Evolutionary conservation across 2,797 vertebrate genomes (phyloP).

Genomic region (Oreonectes daqikongensis): DNA sequence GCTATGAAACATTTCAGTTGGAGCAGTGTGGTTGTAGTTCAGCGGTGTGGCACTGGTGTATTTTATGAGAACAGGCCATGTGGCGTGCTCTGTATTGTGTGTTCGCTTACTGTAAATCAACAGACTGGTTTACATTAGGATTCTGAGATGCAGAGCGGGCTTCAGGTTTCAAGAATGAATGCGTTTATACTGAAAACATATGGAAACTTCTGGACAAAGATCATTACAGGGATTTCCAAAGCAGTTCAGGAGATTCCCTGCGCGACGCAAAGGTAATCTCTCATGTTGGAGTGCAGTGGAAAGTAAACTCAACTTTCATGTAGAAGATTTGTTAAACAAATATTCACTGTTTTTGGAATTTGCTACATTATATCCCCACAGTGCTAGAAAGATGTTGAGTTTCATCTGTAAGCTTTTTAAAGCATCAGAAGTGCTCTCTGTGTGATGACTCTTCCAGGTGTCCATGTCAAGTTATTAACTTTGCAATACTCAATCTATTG

Average conservation of each 20-base stretch:
- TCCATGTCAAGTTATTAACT: not conserved
- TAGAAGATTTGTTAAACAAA: conserved; percentile 1
- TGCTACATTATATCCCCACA: not conserved
- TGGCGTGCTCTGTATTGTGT: not conserved
- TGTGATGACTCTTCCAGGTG: not conserved
- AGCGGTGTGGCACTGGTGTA: not conserved
- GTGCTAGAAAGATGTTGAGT: not conserved
- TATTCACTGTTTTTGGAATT: not conserved
- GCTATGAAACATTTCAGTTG: not conserved
- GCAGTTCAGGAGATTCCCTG: not conserved
- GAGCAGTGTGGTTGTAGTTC: not conserved
- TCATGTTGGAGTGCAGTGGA: not conserved
- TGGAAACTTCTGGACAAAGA: conserved; percentile 2
- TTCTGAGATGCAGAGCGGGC: conserved; percentile 15
- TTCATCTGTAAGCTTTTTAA: not conserved
- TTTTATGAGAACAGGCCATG: not conserved
- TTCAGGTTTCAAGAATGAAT: not conserved
- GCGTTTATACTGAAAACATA: conserved; percentile 4
- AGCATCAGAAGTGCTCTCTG: not conserved
- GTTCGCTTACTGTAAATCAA: conserved; percentile 4
- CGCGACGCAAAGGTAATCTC: not conserved
- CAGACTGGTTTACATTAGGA: conserved; percentile 15
- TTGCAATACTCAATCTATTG: not conserved
- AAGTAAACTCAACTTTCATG: not conserved
- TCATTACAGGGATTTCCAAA: conserved; percentile 14